phyloP scores from a whole-genome alignment of 2,797 vertebrate genomes.

The Bufotes viridis region DNA sequence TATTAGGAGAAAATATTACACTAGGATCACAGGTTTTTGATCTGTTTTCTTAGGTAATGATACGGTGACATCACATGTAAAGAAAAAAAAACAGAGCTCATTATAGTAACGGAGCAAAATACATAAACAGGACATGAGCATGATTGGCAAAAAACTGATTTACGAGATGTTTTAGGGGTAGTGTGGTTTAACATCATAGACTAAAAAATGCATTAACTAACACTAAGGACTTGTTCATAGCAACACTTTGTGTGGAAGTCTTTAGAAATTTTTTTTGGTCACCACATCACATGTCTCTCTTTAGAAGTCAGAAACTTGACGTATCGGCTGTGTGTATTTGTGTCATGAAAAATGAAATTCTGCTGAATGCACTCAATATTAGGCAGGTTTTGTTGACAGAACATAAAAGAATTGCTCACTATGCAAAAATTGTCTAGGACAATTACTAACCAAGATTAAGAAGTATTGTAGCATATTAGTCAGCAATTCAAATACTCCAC shows the following conservation, averaged over 20 bases:
- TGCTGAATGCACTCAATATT: not conserved
- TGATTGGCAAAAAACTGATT: too few relatives aligned
- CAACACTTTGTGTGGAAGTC: constrained; percentile 6
- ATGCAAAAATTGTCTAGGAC: not conserved
- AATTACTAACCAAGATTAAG: not conserved
- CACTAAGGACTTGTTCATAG: constrained; percentile 36
- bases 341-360: constrained; percentile 1
- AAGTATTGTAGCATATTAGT: not conserved
- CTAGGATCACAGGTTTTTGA: too few relatives aligned
- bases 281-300: not conserved
- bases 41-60: too few relatives aligned
- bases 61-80: too few relatives aligned
- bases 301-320: constrained; percentile 2
- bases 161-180: not conserved
- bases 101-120: too few relatives aligned
- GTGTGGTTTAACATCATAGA: not conserved
- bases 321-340: constrained; percentile 21
- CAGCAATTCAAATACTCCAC: not conserved
- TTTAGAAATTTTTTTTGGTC: constrained; percentile 19
- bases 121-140: too few relatives aligned
- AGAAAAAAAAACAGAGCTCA: too few relatives aligned
- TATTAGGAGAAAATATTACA: too few relatives aligned
- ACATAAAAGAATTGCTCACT: not conserved
- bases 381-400: constrained; percentile 1
- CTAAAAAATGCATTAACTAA: not conserved